Percentiles rank a stretch among this genome's conserved stretches.
These are phyloP conservation scores for Enteromius unitaeniatus DNA, from an alignment of 2,797 vertebrate genomes.

Conservation along the genomic window DNA sequence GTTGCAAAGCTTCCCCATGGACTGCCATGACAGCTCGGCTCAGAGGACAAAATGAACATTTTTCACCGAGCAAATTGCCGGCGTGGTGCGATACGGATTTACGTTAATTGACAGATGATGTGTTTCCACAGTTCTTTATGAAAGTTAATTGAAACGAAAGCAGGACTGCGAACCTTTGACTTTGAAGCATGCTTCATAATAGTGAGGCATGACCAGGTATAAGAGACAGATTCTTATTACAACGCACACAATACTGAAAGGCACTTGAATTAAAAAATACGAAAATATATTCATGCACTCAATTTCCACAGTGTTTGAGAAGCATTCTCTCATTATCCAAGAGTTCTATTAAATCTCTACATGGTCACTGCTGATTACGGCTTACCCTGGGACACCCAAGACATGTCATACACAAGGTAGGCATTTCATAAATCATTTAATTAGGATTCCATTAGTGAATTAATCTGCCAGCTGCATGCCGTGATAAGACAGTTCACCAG, in stretches of 20 bases:
- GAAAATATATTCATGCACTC: neutral
- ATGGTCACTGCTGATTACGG: conserved; percentile 37
- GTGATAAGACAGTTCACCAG: conserved; percentile 43
- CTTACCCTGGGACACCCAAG: conserved; percentile 30
- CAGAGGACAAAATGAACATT: conserved; percentile 21
- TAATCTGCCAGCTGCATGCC: conserved; percentile 47
- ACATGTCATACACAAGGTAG: conserved; percentile 40
- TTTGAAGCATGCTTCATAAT: conserved; percentile 24
- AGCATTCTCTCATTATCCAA: neutral
- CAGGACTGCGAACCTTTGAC: neutral
- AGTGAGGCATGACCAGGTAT: neutral
- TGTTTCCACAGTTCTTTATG: conserved; percentile 9
- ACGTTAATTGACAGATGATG: conserved; percentile 34
- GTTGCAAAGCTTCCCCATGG: conserved; percentile 37
- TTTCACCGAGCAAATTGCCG: neutral
- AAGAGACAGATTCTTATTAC: neutral
- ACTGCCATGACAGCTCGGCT: conserved; percentile 32
- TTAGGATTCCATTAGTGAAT: conserved; percentile 58
- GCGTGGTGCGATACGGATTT: conserved; percentile 12
- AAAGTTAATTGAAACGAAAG: conserved; percentile 43
- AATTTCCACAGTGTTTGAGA: neutral
- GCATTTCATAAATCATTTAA: conserved; percentile 61
- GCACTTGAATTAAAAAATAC: neutral
- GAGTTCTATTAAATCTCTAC: conserved; percentile 26
- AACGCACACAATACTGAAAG: neutral